phyloP scores from a whole-genome alignment of 2,797 vertebrate species.

The Clarias fuscus region DNA sequence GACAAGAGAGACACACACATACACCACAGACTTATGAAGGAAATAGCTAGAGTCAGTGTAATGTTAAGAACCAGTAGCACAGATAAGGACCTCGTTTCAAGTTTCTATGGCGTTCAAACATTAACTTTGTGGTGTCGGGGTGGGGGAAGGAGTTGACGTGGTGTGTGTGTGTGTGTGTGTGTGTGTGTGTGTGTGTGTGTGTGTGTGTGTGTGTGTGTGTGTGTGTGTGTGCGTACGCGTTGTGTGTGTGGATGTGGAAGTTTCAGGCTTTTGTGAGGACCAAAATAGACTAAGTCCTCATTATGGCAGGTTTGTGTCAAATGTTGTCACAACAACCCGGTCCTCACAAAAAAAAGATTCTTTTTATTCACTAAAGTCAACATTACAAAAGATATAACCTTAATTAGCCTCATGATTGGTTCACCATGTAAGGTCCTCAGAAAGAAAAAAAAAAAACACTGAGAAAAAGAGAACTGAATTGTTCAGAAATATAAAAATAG shows the following conservation, averaged over 20 bases:
- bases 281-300: background rate
- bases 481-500: background rate
- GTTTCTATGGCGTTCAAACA: background rate
- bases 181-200: background rate
- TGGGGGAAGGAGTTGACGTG: no score
- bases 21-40: background rate
- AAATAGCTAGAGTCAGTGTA: background rate
- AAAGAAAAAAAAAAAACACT: no score
- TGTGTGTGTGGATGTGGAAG: background rate
- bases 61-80: background rate
- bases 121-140: background rate
- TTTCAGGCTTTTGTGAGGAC: background rate
- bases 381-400: background rate
- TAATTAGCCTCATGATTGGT: background rate
- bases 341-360: background rate
- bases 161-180: background rate
- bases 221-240: no score
- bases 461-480: background rate
- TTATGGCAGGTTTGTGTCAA: background rate
- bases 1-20: background rate
- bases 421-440: background rate
- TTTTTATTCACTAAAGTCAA: background rate
- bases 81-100: background rate
- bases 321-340: background rate
- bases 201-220: background rate